A percentile compares a stretch with the other conserved stretches of the same genome.
These are phyloP conservation scores for Cherax destructor DNA, from an alignment of 1,140 invertebrate genomes.

Conservation along the genomic window DNA sequence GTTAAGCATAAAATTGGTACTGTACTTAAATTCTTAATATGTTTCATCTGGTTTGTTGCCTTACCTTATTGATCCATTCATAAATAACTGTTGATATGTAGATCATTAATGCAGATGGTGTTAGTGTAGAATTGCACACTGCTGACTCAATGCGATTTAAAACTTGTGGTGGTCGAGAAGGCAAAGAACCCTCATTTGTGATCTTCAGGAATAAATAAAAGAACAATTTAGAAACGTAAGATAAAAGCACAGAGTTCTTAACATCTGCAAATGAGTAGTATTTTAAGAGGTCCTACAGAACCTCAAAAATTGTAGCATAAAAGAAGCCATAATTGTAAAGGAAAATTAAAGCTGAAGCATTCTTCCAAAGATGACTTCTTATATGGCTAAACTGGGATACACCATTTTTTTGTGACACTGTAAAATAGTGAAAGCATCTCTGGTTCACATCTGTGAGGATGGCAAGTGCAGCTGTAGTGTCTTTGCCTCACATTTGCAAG, in stretches of 20 bases:
- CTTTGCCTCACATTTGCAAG: no score
- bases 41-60: neutral
- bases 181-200: constrained; percentile 19
- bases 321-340: no score
- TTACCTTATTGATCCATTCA: constrained; percentile 61
- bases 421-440: no score
- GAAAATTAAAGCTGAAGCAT: no score
- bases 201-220: constrained; percentile 20
- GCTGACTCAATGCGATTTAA: constrained; percentile 47
- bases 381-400: no score
- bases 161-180: constrained; percentile 34
- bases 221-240: neutral
- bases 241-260: neutral
- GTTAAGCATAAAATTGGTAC: neutral
- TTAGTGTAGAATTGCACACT: constrained; percentile 35
- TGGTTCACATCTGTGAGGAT: no score
- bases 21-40: neutral
- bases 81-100: constrained; percentile 50
- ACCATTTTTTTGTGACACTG: no score
- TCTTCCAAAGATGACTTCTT: no score
- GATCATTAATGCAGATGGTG: constrained; percentile 4
- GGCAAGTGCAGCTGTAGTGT: no score
- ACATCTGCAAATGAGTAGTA: no score
- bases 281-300: no score
- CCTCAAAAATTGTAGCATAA: no score